phyloP scores from a whole-genome alignment of 2,113 vertebrate genomes.

The Psilopsiagon aurifrons region DNA sequence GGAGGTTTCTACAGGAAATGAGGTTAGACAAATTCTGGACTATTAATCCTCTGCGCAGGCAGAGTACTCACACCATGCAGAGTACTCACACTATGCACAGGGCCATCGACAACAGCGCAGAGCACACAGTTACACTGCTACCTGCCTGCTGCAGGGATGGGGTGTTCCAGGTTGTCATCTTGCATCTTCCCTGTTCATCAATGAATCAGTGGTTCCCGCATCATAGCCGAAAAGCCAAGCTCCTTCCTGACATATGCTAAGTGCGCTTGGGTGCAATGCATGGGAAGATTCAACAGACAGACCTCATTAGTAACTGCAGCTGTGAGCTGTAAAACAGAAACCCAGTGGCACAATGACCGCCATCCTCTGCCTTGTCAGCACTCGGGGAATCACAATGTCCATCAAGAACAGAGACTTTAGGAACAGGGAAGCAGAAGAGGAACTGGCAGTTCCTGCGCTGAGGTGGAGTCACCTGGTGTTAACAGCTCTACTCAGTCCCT shows the following conservation, averaged over 20 bases:
- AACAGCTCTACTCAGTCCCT: not conserved
- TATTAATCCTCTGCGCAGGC: slow-evolving; percentile 35
- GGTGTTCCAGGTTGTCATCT: not conserved
- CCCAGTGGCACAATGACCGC: not conserved
- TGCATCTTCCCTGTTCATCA: not conserved
- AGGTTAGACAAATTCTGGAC: slow-evolving; percentile 17
- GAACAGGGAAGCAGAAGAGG: not conserved
- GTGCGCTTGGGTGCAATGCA: no score
- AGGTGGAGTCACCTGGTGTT: not conserved
- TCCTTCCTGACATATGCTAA: not conserved
- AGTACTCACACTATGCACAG: not conserved
- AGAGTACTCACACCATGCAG: not conserved
- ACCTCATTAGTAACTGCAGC: not conserved
- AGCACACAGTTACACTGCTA: not conserved
- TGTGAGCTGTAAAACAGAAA: not conserved
- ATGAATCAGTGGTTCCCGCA: accelerated
- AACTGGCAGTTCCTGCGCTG: not conserved
- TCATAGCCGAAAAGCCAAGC: not conserved
- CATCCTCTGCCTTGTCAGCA: not conserved
- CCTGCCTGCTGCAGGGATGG: not conserved
- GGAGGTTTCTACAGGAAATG: slow-evolving; percentile 12
- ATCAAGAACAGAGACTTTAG: not conserved
- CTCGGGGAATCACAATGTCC: not conserved
- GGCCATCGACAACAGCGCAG: not conserved
- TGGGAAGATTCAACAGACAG: accelerated